Base-by-base conservation (phyloP, 2,113 vertebrate genomes). In the Hyperoodon ampullatus region DNA sequence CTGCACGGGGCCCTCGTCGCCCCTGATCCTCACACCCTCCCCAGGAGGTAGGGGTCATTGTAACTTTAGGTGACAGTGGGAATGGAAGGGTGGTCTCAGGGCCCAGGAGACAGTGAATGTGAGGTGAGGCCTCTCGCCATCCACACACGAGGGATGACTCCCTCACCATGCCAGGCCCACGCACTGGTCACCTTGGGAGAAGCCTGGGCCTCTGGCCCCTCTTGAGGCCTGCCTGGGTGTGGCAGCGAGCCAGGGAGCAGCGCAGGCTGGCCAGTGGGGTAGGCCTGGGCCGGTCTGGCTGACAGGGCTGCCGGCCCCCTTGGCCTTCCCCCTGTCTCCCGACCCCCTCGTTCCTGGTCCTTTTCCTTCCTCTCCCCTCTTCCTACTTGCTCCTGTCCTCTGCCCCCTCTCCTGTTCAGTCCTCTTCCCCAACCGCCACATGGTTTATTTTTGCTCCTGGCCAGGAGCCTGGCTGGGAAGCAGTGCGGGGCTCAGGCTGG, bases 351-450 rank as follows among this genome's bases (percentile, higher is more conserved):
- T 12, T 13, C 14, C 58, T 33, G 26, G 7, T 83, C 83, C 71
- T 55, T 75, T 98, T 93, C 95, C 94, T 88, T 39, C 97, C 33
- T 63, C 18, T 13, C 78, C 53, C 26, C 33, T 13, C n/a, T 28
- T 88, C 83, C 97, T 96, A 39, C 98, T 94, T 39, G 30, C 3
- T 42, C 9, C 26, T 28, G 21, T 68, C n/a, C 53, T 65, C 89
- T 44, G 1, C 23, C 75, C 75, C 65, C n/a, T 60, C 10, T 70
- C 28, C 35, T 12, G 23, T 53, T 24, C 60, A 30, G 10, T 75
- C 97, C 92, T 88, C 16, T 95, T 80, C 50, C 50, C 50, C 21
- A 78, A 19, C 21, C 1, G 7, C 77, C 21, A 24, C 2, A 19
- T n/a, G 53, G 77, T 87, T 74, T 68, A 28, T 50, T 75, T 86